Base-by-base conservation (phyloP, 2,113 vertebrate genomes). In the Sander vitreus region DNA sequence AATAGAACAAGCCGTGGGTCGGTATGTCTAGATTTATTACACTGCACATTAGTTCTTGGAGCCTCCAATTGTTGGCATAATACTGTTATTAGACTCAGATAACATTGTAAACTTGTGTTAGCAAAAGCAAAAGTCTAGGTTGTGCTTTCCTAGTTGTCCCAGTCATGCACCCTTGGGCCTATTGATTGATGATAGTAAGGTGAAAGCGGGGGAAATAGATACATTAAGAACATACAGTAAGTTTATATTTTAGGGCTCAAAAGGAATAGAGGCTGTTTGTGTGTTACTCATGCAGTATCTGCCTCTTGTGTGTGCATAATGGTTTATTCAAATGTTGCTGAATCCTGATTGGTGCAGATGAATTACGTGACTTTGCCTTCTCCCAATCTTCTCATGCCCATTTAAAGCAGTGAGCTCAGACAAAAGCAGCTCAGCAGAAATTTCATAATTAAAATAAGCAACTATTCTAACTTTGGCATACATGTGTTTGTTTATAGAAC, bases 11-110 rank as follows among this genome's bases (percentile, higher is more conserved):
- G 55, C 72, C 23, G 65, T 76, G 75, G 85, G 77, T 87, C 80
- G 71, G 55, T 90, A 72, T 73, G 81, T 84, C 45, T 50, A 79
- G 83, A 92, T 92, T 87, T 84, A 88, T 83, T 85, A 87, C 51
- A 59, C 63, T 36, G 55, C 71, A 57, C 75, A 55, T 81, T 76
- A 86, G 85, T 83, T 84, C 48, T 54, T 70, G 19, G 47, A 74
- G 48, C 27, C 69, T 75, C 76, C 19, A 51, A 78, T 73, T 45
- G 54, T 66, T 23, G 39, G 4, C 33, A 50, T 86, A 59, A 73
- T 71, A 51, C 43, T 39, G 63, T 83, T 74, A 78, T 80, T 69
- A 16, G 64, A 53, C 64, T 81, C 62, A 70, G 23, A 73, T 69
- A 43, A 84, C 55, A 47, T 19, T 68, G 78, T 47, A 71, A 83